A percentile compares a stretch with the other conserved stretches of the same genome.
phyloP scores from a whole-genome alignment of 2,888 invertebrate genomes.

The Oxycera nigricornis region DNA sequence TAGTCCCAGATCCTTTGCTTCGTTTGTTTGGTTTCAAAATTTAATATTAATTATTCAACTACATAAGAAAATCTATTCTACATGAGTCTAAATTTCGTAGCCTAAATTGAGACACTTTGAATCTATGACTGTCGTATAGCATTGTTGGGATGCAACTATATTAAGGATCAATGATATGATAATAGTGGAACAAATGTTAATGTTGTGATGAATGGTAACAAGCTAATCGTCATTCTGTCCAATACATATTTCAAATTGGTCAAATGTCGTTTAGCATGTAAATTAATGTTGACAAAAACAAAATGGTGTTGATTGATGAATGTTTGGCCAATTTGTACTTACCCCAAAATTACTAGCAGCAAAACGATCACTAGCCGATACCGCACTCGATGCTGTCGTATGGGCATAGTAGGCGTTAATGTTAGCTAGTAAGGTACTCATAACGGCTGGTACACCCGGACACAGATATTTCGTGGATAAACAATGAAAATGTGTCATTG shows the following conservation, averaged over 20 bases:
- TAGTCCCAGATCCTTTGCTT: no score
- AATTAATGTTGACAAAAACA: no score
- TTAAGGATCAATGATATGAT: no score
- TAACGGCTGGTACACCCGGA: slow-evolving; percentile 98
- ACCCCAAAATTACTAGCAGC: slow-evolving; percentile 99
- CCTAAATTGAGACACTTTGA: no score
- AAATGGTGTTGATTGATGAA: neutral
- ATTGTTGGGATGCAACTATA: no score
- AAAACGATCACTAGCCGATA: slow-evolving; percentile 98
- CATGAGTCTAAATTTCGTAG: no score
- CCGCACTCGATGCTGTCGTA: slow-evolving; percentile 96
- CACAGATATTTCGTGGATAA: slow-evolving; percentile 98
- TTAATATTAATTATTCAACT: no score
- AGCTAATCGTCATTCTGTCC: neutral
- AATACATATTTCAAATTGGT: neutral
- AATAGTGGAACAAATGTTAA: neutral
- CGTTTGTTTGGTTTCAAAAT: no score
- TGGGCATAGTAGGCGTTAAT: slow-evolving; percentile 99
- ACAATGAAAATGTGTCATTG: slow-evolving; percentile 90
- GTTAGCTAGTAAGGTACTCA: slow-evolving; percentile 98
- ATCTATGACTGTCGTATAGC: no score
- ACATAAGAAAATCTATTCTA: no score
- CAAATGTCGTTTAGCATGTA: neutral
- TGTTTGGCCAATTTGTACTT: slow-evolving; percentile 61
- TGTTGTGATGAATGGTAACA: neutral